Evolutionary conservation across 2,113 vertebrate species (phyloP).

Genomic region (Caranx melampygus): DNA sequence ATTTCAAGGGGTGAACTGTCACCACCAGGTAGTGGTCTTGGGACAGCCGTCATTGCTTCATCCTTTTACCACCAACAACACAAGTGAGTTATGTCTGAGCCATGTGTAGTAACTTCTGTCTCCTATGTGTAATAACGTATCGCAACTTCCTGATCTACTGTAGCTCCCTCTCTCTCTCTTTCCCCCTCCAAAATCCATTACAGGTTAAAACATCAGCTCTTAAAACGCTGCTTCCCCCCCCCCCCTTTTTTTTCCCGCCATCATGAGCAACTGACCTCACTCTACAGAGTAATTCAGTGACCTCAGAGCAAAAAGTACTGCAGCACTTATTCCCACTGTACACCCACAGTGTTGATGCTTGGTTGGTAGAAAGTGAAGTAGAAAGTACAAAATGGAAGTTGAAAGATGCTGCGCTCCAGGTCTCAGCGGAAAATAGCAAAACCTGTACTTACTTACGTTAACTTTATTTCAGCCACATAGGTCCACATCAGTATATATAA

Average conservation of each 20-base stretch:
- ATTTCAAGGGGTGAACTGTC: conserved; percentile 40
- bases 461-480: too few relatives aligned
- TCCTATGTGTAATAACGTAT: conserved; percentile 28
- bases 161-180: conserved; percentile 13
- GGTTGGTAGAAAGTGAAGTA: conserved; percentile 31
- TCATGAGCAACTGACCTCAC: conserved; percentile 55
- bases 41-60: conserved; percentile 11
- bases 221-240: conserved; percentile 15
- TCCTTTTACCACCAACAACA: conserved; percentile 12
- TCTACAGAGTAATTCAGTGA: conserved; percentile 38
- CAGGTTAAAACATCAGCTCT: conserved; percentile 48
- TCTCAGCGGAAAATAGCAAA: not conserved
- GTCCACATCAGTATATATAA: too few relatives aligned
- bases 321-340: conserved; percentile 27
- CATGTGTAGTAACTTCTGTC: conserved; percentile 11
- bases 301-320: conserved; percentile 53
- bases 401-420: not conserved
- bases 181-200: conserved; percentile 31
- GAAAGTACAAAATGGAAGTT: conserved; percentile 40
- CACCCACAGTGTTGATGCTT: not conserved
- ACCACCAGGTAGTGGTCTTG: conserved; percentile 15
- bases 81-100: conserved; percentile 1
- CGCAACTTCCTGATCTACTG: conserved; percentile 19
- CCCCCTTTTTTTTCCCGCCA: conserved; percentile 25
- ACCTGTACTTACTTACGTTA: not conserved